These are phyloP conservation scores for Cyclargus thomasi DNA, from an alignment of 1,140 invertebrate genomes.

Conservation along the genomic window DNA sequence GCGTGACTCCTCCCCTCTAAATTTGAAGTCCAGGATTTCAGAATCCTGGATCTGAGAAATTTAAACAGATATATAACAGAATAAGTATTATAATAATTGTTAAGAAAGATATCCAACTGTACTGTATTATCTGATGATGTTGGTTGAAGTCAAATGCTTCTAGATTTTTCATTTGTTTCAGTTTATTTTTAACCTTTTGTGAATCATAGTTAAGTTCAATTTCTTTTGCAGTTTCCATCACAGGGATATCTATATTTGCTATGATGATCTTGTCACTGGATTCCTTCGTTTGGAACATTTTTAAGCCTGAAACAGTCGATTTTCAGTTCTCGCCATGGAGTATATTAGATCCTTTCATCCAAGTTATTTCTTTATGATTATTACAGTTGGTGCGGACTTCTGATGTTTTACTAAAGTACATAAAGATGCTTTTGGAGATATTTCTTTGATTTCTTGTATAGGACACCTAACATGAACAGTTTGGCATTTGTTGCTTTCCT, in stretches of 20 bases:
- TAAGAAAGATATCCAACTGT: neutral
- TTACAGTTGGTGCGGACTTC: no score
- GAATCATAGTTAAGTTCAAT: conserved; percentile 18
- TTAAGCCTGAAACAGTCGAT: conserved; percentile 16
- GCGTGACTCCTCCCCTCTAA: conserved; percentile 19
- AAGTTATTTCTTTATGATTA: neutral
- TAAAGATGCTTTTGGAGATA: conserved; percentile 24
- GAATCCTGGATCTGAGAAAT: conserved; percentile 16
- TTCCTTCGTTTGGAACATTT: conserved; percentile 12
- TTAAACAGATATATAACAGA: neutral
- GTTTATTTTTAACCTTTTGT: conserved; percentile 14
- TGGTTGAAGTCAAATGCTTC: neutral
- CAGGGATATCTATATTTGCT: neutral
- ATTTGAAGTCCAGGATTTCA: conserved; percentile 20
- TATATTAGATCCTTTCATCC: conserved; percentile 16
- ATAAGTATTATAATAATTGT: conserved; percentile 5
- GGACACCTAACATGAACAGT: conserved; percentile 26
- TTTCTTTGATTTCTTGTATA: conserved; percentile 20
- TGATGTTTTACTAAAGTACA: conserved; percentile 17
- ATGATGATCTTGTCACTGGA: neutral
- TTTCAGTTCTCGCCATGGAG: conserved; percentile 17
- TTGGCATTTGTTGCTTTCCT: conserved; percentile 23
- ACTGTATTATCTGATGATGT: neutral
- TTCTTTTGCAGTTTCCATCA: conserved; percentile 1
- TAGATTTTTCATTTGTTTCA: conserved; percentile 22